These are phyloP conservation scores for Cephus runcator DNA, from an alignment of 2,888 invertebrate genomes.

Conservation along the genomic window DNA sequence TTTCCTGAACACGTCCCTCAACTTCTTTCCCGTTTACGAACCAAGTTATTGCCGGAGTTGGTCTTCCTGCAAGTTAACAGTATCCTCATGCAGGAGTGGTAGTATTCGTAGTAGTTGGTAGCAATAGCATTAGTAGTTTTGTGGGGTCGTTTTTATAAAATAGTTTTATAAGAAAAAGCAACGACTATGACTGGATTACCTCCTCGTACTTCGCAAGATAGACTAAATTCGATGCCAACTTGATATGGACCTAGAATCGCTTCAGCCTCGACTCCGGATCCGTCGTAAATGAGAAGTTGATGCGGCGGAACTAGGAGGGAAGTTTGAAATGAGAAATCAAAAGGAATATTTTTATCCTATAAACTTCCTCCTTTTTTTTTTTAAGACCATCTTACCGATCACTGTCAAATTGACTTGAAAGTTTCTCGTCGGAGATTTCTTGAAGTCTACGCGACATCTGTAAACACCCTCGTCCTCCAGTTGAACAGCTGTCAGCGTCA, in stretches of 20 bases:
- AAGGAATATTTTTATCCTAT: neutral
- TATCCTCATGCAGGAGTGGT: neutral
- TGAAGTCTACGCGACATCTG: slow-evolving; percentile 70
- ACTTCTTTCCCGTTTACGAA: slow-evolving; percentile 72
- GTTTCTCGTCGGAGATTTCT: slow-evolving; percentile 69
- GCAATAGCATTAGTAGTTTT: neutral
- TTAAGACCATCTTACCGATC: slow-evolving; percentile 64
- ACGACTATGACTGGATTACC: slow-evolving; percentile 52
- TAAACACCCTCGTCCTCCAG: slow-evolving; percentile 65
- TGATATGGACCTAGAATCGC: slow-evolving; percentile 64
- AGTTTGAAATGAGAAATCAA: neutral
- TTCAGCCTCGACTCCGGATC: slow-evolving; percentile 66
- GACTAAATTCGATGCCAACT: slow-evolving; percentile 64
- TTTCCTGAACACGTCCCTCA: slow-evolving; percentile 72
- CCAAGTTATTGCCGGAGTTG: slow-evolving; percentile 88
- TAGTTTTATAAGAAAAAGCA: neutral
- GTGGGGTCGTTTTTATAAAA: neutral
- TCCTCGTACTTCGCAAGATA: slow-evolving; percentile 68
- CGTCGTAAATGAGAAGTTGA: slow-evolving; percentile 64
- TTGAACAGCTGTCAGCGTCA: slow-evolving; percentile 67
- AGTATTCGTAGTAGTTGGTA: neutral
- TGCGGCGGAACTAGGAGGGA: slow-evolving; percentile 63
- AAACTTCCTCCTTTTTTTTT: neutral
- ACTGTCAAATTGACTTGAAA: slow-evolving; percentile 70
- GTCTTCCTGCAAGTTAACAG: slow-evolving; percentile 73